A percentile compares a stretch with the other conserved stretches of the same genome.
phyloP scores from a whole-genome alignment of 1,140 invertebrate species.

The Aplysia californica region DNA sequence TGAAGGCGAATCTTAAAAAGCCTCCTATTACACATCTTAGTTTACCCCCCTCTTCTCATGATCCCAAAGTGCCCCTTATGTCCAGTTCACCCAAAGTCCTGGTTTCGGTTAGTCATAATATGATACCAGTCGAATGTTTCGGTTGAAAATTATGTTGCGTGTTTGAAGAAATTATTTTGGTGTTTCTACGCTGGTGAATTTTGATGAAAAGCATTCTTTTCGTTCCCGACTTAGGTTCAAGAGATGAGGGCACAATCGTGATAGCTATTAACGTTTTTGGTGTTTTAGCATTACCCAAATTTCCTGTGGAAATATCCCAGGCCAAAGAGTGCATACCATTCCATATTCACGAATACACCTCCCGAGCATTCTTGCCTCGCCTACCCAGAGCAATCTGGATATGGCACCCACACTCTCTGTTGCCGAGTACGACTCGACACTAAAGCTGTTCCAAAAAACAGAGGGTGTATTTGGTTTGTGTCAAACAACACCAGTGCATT shows the following conservation, averaged over 20 bases:
- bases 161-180: neutral
- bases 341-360: slow-evolving; percentile 15
- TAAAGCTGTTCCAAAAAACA: too few species aligned
- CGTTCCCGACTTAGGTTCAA: too few species aligned
- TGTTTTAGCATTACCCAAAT: too few species aligned
- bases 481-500: too few species aligned
- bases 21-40: neutral
- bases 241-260: too few species aligned
- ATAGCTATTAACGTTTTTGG: too few species aligned
- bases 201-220: too few species aligned
- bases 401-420: too few species aligned
- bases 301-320: slow-evolving; percentile 5
- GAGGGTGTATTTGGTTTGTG: too few species aligned
- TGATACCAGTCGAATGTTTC: neutral
- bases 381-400: too few species aligned
- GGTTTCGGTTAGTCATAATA: neutral
- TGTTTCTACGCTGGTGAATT: too few species aligned
- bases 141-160: neutral
- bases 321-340: slow-evolving; percentile 33
- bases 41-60: neutral
- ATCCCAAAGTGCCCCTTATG: neutral
- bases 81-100: neutral
- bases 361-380: neutral
- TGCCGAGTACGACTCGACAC: too few species aligned
- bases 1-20: slow-evolving; percentile 39